Base-by-base conservation (phyloP, 2,113 vertebrate species). In the Pseudorectes ferrugineus region DNA sequence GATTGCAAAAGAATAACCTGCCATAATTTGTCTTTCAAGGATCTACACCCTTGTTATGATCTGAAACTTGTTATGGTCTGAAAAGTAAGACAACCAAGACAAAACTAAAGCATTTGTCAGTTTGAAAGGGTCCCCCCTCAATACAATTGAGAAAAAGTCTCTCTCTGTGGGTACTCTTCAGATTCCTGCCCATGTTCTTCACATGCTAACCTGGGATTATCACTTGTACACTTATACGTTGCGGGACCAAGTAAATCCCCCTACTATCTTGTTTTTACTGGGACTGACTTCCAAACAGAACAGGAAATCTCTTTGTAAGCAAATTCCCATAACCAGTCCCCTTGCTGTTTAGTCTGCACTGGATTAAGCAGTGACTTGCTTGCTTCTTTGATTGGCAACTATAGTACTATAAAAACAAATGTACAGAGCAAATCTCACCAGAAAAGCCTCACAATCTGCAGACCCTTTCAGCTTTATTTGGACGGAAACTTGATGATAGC, bases 341-440 rank as follows among this genome's bases (percentile, higher is more conserved):
- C 49, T 96, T 78, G 96, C 97, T 98, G 97, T 98, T 98, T 98
- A 98, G 98, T 98, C 98, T 98, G 93, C 78, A 46, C 93, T 42
- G 94, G 75, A 93, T 97, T 96, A 95, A 94, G 94, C 86, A 76
- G 65, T 58, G 96, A 90, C 93, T 96, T 97, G 86, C 96, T 97
- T 81, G 79, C 87, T 90, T 84, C 93, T 94, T 97, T 98, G 98
- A 98, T 96, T 98, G 98, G 97, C 98, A 98, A 97, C 96, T 70
- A 23, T 79, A 95, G 91, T 70, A 93, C 92, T 96, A 96, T 76
- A 88, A 97, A 97, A 98, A 97, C 97, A 98, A 97, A 97, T 97
- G 96, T 88, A 89, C 71, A 80, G 90, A 89, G 77, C 62, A 63
- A 94, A 88, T 95, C 96, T 97, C 94, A 81, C 93, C 95, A 97